Conservation (phyloP, 2,113 vertebrate genomes). For the Cyanocitta stelleri region DNA sequence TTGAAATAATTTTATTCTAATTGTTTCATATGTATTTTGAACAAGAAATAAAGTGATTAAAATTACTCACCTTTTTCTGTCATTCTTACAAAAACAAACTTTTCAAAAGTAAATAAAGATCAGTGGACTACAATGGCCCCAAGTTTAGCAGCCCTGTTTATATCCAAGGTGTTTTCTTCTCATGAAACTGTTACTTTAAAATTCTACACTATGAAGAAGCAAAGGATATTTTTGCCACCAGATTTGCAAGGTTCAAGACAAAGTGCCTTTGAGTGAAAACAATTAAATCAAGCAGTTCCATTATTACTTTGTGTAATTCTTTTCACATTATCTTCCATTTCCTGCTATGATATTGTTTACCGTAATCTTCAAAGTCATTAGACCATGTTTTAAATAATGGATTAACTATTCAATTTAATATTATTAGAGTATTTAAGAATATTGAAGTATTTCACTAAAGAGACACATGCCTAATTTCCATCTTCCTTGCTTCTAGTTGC, state of each 20-base stretch:
- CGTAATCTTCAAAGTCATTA: background rate
- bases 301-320: background rate
- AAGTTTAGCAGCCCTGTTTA: background rate
- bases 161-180: background rate
- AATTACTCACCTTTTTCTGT: slow-evolving; percentile 30
- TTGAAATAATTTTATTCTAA: slow-evolving; percentile 86
- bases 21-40: slow-evolving; percentile 98
- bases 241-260: background rate
- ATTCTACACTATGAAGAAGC: background rate
- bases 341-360: background rate
- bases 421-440: background rate
- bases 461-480: background rate
- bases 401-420: background rate
- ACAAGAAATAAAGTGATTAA: slow-evolving; percentile 80
- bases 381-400: background rate
- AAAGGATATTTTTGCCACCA: background rate
- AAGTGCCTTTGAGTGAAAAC: background rate
- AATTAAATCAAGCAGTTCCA: background rate
- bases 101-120: background rate
- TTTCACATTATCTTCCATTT: background rate
- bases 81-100: background rate
- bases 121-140: background rate
- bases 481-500: background rate
- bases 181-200: background rate
- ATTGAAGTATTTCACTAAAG: background rate